Evolutionary conservation across 2,888 invertebrate species (phyloP).

Genomic region (Peribatodes rhomboidaria): DNA sequence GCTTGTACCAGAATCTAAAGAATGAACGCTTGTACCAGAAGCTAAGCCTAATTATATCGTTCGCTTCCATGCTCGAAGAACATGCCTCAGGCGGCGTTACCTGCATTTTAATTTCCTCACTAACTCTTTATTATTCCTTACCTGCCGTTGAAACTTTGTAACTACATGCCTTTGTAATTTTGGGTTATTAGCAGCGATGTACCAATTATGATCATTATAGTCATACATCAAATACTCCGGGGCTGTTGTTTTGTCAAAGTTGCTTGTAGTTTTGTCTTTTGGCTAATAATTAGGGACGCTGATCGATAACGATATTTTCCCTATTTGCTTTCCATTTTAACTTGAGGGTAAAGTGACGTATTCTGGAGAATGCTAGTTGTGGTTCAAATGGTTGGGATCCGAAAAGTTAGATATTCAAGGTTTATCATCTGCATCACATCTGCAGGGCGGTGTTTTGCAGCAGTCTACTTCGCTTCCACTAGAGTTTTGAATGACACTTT

Average conservation of each 20-base stretch:
- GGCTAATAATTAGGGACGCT: too few relatives aligned
- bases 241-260: neutral
- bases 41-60: conserved; percentile 7
- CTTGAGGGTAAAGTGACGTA: too few relatives aligned
- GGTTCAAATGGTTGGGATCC: too few relatives aligned
- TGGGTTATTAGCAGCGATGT: conserved; percentile 17
- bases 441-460: too few relatives aligned
- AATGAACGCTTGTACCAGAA: neutral
- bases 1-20: too few relatives aligned
- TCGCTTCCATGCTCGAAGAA: neutral
- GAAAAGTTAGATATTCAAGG: too few relatives aligned
- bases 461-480: too few relatives aligned
- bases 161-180: conserved; percentile 27
- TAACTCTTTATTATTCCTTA: conserved; percentile 20
- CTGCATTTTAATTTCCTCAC: conserved; percentile 24
- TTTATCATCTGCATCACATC: too few relatives aligned
- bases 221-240: neutral
- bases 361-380: too few relatives aligned
- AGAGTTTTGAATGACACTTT: too few relatives aligned
- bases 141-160: conserved; percentile 12
- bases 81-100: conserved; percentile 3
- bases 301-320: too few relatives aligned
- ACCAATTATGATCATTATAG: conserved; percentile 8
- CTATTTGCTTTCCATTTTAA: too few relatives aligned
- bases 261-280: neutral